Percentiles rank a stretch among this genome's conserved stretches.
phyloP scores from a whole-genome alignment of 2,797 vertebrate species.

The Alcedo atthis region DNA sequence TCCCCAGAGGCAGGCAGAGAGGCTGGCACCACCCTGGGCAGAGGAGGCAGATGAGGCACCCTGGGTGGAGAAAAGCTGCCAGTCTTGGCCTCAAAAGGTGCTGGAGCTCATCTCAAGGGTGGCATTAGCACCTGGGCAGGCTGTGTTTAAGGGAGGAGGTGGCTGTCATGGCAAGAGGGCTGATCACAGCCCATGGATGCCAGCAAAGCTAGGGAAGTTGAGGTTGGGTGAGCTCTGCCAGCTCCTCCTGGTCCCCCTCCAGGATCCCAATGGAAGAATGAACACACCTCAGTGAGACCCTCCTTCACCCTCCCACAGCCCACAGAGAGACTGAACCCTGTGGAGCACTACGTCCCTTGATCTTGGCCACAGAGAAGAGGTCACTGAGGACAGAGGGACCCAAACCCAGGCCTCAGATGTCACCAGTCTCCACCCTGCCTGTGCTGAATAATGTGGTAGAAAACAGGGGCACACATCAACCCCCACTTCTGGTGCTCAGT shows the following conservation, averaged over 20 bases:
- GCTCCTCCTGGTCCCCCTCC: not conserved
- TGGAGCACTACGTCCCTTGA: too few species aligned
- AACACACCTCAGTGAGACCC: not conserved
- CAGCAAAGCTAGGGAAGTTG: too few species aligned
- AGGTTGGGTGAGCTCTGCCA: not conserved
- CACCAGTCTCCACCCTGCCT: not conserved
- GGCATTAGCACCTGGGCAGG: fast-evolving
- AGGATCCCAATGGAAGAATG: not conserved
- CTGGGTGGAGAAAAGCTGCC: not conserved
- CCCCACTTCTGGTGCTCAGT: too few species aligned
- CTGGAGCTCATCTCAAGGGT: not conserved
- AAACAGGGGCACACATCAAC: too few species aligned
- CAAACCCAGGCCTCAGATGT: not conserved
- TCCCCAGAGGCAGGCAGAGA: not conserved
- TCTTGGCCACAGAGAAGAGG: not conserved
- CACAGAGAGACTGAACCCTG: not conserved
- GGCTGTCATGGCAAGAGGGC: not conserved
- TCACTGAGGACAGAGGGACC: not conserved
- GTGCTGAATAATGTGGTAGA: too few species aligned
- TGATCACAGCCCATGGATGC: not conserved
- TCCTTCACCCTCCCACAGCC: not conserved
- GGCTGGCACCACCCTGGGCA: not conserved
- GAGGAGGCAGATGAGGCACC: not conserved
- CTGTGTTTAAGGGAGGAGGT: not conserved
- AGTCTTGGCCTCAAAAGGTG: not conserved